A percentile compares a stretch with the other conserved stretches of the same genome.
phyloP scores from a whole-genome alignment of 2,113 vertebrate species.

The Gallinago undulata region DNA sequence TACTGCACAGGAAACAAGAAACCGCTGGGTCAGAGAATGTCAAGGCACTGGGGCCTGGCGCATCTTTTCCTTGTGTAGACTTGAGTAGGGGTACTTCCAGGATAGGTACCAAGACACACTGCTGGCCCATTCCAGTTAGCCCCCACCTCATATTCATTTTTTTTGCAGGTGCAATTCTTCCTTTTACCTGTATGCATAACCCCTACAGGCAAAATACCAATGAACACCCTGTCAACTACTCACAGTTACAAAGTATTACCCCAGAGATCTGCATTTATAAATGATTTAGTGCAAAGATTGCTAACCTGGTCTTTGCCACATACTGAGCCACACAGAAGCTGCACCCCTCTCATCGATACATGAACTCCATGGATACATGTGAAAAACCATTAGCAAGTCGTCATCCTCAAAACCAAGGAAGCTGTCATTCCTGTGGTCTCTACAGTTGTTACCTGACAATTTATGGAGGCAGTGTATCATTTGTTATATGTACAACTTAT shows the following conservation, averaged over 20 bases:
- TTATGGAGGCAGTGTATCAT: background rate
- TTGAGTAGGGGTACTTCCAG: background rate
- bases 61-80: background rate
- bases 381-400: background rate
- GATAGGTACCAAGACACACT: background rate
- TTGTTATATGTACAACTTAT: background rate
- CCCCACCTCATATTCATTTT: background rate
- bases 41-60: background rate
- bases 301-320: background rate
- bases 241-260: background rate
- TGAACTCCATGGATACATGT: background rate
- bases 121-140: background rate
- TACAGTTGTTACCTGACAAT: background rate
- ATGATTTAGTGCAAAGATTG: rapidly evolving
- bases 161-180: background rate
- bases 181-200: background rate
- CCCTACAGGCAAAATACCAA: background rate
- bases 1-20: background rate
- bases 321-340: background rate
- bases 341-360: background rate
- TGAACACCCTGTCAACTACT: background rate
- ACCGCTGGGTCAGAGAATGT: background rate
- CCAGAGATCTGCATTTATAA: background rate
- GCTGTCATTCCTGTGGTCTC: background rate
- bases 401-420: background rate